Evolutionary conservation across 2,113 vertebrate genomes (phyloP).

Genomic region (Pangasianodon gigas): DNA sequence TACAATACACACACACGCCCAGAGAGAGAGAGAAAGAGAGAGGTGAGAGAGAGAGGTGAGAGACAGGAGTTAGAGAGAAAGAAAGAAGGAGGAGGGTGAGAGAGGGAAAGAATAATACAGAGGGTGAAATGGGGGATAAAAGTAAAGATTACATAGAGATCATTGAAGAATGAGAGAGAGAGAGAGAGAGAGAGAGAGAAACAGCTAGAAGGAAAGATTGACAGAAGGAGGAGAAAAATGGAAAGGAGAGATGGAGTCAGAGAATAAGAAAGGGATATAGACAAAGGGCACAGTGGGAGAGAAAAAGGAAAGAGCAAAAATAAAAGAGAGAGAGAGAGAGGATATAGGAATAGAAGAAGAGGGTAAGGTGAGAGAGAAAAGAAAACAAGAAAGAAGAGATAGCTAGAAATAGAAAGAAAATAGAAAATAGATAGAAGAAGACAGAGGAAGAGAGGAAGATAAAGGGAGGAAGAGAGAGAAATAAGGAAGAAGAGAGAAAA

Average conservation of each 20-base stretch:
- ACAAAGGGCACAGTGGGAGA: neutral
- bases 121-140: neutral
- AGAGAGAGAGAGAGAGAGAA: neutral
- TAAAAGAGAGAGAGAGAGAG: neutral
- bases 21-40: neutral
- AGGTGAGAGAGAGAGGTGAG: neutral
- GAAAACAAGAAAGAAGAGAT: neutral
- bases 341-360: no score
- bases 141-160: neutral
- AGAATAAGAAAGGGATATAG: neutral
- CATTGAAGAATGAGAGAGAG: neutral
- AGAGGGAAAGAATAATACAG: neutral
- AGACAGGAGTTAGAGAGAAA: neutral
- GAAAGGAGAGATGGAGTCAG: neutral
- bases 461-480: neutral
- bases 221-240: neutral
- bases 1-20: neutral
- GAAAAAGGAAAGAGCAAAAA: neutral
- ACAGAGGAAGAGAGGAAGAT: neutral
- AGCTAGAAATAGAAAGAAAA: no score
- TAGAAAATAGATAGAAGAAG: neutral
- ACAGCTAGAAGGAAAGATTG: neutral
- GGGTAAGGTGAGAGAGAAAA: neutral
- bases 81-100: neutral
- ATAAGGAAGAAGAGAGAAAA: neutral